Conservation (phyloP, 2,888 invertebrate genomes). For the Calephelis perditalis region DNA sequence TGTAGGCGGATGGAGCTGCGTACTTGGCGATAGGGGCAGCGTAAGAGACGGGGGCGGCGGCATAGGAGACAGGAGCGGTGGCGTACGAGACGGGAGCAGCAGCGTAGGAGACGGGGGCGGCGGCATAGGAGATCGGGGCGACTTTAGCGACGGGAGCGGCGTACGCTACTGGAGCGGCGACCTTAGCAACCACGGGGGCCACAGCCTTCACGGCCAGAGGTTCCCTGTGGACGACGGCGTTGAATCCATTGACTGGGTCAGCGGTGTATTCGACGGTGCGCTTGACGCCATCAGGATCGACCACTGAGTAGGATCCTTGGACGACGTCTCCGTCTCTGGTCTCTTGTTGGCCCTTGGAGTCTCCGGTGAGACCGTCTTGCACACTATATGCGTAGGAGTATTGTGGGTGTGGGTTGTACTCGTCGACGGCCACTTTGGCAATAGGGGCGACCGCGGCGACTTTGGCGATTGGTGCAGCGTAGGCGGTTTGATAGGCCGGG, state of each 20-base stretch:
- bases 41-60: slow-evolving; percentile 44
- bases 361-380: slow-evolving; percentile 48
- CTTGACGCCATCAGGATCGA: slow-evolving; percentile 61
- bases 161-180: slow-evolving; percentile 38
- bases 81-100: slow-evolving; percentile 35
- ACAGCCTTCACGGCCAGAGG: slow-evolving; percentile 48
- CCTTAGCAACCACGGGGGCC: slow-evolving; percentile 49
- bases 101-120: neutral
- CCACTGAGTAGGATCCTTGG: no score
- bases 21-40: slow-evolving; percentile 38
- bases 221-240: slow-evolving; percentile 75
- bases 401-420: slow-evolving; percentile 35
- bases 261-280: slow-evolving; percentile 75
- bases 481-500: no score
- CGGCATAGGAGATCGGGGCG: slow-evolving; percentile 30
- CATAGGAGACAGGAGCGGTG: no score
- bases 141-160: slow-evolving; percentile 37
- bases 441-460: no score
- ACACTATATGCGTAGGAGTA: slow-evolving; percentile 78
- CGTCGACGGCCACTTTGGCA: no score
- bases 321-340: slow-evolving; percentile 57
- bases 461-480: no score
- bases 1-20: slow-evolving; percentile 46
- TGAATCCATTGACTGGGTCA: slow-evolving; percentile 71
- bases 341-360: slow-evolving; percentile 59